Evolutionary conservation across 1,140 invertebrate species (phyloP).

Genomic region (Amyelois transitella): DNA sequence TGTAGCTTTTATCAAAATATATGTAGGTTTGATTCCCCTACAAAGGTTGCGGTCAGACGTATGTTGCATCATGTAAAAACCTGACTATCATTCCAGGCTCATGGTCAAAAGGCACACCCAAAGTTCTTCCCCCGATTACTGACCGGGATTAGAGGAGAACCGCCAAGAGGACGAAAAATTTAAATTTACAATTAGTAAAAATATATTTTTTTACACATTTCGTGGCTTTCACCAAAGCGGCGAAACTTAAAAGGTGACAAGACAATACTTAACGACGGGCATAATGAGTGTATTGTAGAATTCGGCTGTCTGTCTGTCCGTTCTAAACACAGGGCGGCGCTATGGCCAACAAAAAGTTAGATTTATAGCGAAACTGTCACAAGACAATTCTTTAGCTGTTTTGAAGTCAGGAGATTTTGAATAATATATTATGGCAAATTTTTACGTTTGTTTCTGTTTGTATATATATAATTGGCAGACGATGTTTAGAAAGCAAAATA

Average conservation of each 20-base stretch:
- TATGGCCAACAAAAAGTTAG: neutral
- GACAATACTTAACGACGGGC: conserved; percentile 51
- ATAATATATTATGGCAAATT: neutral
- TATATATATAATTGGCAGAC: no score
- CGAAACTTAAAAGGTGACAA: conserved; percentile 46
- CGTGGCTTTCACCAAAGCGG: conserved; percentile 33
- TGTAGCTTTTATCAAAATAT: no score
- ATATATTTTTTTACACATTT: conserved; percentile 6
- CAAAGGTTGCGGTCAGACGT: no score
- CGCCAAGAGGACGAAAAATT: no score
- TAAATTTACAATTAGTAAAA: no score
- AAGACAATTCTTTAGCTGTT: neutral
- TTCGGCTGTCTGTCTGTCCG: conserved; percentile 15
- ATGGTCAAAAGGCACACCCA: no score
- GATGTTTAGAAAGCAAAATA: no score
- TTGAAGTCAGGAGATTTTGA: neutral
- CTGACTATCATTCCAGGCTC: no score
- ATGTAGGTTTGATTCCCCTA: no score
- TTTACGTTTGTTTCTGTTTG: neutral
- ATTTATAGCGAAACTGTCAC: neutral
- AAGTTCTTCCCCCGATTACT: no score
- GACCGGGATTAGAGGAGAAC: no score
- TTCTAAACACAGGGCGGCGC: neutral
- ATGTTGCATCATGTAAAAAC: no score
- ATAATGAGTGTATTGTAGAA: conserved; percentile 54